phyloP scores from a whole-genome alignment of 2,888 invertebrate species.

The Pachycephus smyrnensis region DNA sequence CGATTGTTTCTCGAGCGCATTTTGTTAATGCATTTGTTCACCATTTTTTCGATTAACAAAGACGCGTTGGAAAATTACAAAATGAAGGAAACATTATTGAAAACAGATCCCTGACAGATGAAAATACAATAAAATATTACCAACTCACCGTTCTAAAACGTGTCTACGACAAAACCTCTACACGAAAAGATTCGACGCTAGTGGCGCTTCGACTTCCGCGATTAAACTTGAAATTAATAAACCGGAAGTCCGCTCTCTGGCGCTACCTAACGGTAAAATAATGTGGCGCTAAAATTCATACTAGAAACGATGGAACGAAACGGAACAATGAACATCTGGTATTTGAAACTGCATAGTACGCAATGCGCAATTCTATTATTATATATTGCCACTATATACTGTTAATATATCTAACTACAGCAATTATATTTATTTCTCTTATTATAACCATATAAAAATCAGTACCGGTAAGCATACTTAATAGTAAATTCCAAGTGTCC shows the following conservation, averaged over 20 bases:
- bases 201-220: conserved; percentile 39
- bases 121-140: conserved; percentile 27
- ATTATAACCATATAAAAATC: background rate
- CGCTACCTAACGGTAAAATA: background rate
- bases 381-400: background rate
- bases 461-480: background rate
- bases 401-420: background rate
- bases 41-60: too few relatives aligned
- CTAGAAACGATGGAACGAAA: background rate
- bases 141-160: conserved; percentile 62
- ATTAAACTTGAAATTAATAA: background rate
- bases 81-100: background rate
- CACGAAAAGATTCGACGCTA: conserved; percentile 35
- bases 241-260: background rate
- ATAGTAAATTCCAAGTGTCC: background rate
- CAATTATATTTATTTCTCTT: too few relatives aligned
- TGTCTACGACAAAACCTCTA: conserved; percentile 56
- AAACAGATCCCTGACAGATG: background rate
- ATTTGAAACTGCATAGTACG: background rate
- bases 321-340: background rate
- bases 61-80: background rate
- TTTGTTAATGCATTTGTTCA: conserved; percentile 30
- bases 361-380: background rate
- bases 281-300: background rate
- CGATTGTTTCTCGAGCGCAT: conserved; percentile 38